These are phyloP conservation scores for Watsonalla binaria DNA, from an alignment of 2,888 invertebrate species.

Conservation along the genomic window DNA sequence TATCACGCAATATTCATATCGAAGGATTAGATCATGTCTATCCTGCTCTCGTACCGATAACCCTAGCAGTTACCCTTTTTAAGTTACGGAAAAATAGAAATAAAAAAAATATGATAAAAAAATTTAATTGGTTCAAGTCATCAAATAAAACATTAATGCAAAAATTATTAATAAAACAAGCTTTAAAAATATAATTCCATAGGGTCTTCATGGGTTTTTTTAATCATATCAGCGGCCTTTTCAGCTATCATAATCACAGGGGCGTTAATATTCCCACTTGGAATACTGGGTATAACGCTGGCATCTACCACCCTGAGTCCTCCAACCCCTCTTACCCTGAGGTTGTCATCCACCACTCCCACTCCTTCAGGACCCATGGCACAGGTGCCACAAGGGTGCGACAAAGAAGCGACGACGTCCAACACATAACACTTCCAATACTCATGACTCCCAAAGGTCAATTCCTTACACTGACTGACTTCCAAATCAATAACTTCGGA, in stretches of 20 bases:
- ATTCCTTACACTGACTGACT: neutral
- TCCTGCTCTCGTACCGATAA: too few species aligned
- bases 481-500: neutral
- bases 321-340: constrained; percentile 40
- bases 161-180: too few species aligned
- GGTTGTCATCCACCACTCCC: neutral
- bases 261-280: constrained; percentile 77
- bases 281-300: constrained; percentile 78
- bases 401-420: neutral
- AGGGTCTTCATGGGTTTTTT: too few species aligned
- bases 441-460: neutral
- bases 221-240: constrained; percentile 21
- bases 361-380: constrained; percentile 41
- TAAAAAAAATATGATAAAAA: too few species aligned
- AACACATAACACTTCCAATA: neutral
- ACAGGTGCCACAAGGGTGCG: constrained; percentile 26
- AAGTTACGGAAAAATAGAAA: too few species aligned
- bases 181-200: too few species aligned
- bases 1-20: too few species aligned
- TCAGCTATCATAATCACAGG: constrained; percentile 44
- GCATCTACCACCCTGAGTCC: constrained; percentile 80
- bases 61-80: too few species aligned
- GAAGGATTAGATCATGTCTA: too few species aligned
- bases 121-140: too few species aligned
- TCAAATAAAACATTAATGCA: too few species aligned